Evolutionary conservation across 1,140 invertebrate species (phyloP), one percentile per base, ranked within the genome.

Genomic region (Platyscapa corneri): DNA sequence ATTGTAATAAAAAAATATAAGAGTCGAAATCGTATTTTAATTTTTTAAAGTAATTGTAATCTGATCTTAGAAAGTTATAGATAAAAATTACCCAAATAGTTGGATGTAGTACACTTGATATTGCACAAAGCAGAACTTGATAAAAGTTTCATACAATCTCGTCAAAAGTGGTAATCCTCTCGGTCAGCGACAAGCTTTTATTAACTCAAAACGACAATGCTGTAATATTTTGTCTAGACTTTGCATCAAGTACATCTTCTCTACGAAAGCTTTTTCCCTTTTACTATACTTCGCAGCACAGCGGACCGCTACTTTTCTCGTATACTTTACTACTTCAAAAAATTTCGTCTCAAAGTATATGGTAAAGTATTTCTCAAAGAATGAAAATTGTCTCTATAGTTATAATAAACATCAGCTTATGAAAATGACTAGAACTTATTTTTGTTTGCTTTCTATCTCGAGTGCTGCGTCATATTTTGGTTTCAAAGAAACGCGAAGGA

Each of bases 101-200:
- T 34, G 32, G 32, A 7, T 23, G 34, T 10, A 34, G 32, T 67
- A 34, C 8, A 67, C 8, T 34, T 14, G n/a, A 67, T 32, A 34
- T 3, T 32, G 10, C 34, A 67, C 8, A 67, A 67, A 67, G 65
- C 16, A 49, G 32, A 76, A 76, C 78, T 85, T 85, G 67, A 85
- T 79, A 85, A 85, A 85, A 85, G 70, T 81, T 85, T 65, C 23
- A 70, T 30, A 81, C 56, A 85, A 82, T 85, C 78, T 85, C 30
- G 70, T 85, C 78, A 39, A 32, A 77, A 67, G 72, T 53, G 37
- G 56, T 75, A 81, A 85, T 78, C 67, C 72, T 67, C 56, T 53
- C 42, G 64, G 84, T 77, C 79, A 86, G 70, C 70, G 20, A 60
- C 72, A 30, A 76, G 77, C n/a, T 85, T 85, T 76, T 82, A 79